These are phyloP conservation scores for Morelia viridis DNA, from an alignment of 2,797 vertebrate species.

Conservation along the genomic window DNA sequence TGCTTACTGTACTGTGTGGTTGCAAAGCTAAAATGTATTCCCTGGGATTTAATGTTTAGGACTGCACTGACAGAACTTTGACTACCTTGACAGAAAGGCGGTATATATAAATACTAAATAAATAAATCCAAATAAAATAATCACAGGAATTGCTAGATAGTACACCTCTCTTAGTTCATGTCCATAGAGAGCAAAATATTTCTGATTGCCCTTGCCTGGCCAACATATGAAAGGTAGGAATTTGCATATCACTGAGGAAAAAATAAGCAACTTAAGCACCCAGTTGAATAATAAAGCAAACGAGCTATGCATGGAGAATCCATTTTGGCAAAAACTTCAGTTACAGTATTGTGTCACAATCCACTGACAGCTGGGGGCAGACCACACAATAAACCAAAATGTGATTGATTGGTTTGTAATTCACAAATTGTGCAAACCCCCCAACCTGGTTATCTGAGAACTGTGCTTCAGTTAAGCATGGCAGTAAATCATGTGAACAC, in stretches of 20 bases:
- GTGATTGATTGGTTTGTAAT: too few relatives aligned
- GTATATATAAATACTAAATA: not conserved
- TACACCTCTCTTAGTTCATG: not conserved
- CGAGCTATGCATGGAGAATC: too few relatives aligned
- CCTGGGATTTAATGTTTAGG: not conserved
- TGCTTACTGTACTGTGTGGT: not conserved
- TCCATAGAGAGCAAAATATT: not conserved
- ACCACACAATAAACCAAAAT: too few relatives aligned
- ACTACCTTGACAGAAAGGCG: not conserved
- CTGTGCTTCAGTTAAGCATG: too few relatives aligned
- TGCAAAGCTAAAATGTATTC: not conserved
- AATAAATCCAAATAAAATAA: not conserved
- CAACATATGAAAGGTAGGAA: not conserved
- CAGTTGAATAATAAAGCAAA: not conserved
- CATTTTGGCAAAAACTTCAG: not conserved
- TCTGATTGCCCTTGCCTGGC: not conserved
- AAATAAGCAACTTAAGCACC: not conserved
- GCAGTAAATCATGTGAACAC: too few relatives aligned
- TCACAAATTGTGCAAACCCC: too few relatives aligned
- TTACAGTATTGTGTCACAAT: not conserved
- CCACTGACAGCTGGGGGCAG: not conserved
- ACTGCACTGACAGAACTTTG: not conserved
- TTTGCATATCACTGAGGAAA: not conserved
- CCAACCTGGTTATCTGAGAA: too few relatives aligned
- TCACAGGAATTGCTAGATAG: not conserved